These are phyloP conservation scores for Drosophila auraria DNA, from an alignment of 1,140 invertebrate genomes.

Conservation along the genomic window DNA sequence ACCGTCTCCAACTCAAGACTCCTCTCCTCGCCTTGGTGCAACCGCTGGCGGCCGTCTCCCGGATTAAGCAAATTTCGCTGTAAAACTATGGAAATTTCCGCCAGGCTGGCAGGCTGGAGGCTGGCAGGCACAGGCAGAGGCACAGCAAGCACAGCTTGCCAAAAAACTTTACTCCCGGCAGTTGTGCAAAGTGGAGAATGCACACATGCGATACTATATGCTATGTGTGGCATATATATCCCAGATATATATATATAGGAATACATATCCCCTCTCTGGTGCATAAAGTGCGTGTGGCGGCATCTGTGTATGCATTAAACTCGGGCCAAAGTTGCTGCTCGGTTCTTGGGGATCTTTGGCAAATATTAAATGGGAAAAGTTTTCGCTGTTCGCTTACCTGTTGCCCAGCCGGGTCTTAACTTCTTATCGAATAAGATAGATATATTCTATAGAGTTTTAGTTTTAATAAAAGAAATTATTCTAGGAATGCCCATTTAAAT, in stretches of 20 bases:
- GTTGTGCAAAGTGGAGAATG: constrained; percentile 22
- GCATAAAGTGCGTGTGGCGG: constrained; percentile 9
- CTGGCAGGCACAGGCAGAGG: not conserved
- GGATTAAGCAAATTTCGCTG: constrained; percentile 54
- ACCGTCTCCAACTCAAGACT: constrained; percentile 9
- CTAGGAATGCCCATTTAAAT: not conserved
- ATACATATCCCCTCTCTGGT: not conserved
- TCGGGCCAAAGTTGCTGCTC: constrained; percentile 11
- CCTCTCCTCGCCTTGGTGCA: constrained; percentile 6
- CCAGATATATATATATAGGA: not conserved
- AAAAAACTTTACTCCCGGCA: constrained; percentile 31
- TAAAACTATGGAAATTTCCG: constrained; percentile 53
- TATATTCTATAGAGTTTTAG: not conserved
- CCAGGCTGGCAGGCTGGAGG: not conserved
- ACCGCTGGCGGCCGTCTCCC: constrained; percentile 40
- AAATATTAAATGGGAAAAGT: constrained; percentile 41
- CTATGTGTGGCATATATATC: not conserved
- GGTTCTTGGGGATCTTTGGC: constrained; percentile 10
- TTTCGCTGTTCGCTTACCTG: constrained; percentile 21
- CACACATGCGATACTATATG: constrained; percentile 16
- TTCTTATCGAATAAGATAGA: constrained; percentile 13
- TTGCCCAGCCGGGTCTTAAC: constrained; percentile 3
- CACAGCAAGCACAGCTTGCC: constrained; percentile 37
- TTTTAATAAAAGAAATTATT: not conserved
- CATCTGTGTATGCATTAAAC: constrained; percentile 15